Conservation (phyloP, 2,888 invertebrate species). For the Galerucella nymphaeae region DNA sequence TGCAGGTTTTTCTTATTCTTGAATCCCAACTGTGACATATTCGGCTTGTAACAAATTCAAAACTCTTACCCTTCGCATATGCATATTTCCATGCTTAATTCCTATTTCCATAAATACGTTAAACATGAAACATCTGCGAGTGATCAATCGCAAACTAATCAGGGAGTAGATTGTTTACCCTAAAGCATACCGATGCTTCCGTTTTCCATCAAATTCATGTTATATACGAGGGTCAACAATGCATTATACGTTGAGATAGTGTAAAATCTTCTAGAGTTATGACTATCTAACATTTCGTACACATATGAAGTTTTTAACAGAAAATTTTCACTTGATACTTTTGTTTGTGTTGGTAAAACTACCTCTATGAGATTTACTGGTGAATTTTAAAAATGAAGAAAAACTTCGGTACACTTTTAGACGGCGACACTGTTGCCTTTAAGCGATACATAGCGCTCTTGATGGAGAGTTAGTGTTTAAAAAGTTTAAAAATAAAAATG, state of each 20-base stretch:
- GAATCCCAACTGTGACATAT: background rate
- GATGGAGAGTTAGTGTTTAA: too few relatives aligned
- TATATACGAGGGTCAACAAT: background rate
- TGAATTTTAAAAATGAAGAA: too few relatives aligned
- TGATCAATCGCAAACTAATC: slow-evolving; percentile 10
- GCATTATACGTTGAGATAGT: background rate
- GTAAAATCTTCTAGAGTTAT: too few relatives aligned
- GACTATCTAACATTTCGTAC: too few relatives aligned
- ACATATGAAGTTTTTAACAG: too few relatives aligned
- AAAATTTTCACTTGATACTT: too few relatives aligned
- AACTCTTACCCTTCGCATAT: background rate
- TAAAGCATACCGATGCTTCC: background rate
- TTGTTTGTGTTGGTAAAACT: too few relatives aligned
- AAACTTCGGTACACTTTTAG: too few relatives aligned
- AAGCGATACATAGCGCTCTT: too few relatives aligned
- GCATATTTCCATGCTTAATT: background rate
- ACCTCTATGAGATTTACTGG: too few relatives aligned
- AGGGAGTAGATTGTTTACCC: slow-evolving; percentile 4
- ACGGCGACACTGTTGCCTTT: too few relatives aligned
- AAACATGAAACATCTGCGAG: background rate
- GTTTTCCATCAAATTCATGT: background rate
- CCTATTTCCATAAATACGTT: slow-evolving; percentile 8
- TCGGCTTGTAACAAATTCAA: background rate
- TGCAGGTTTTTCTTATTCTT: background rate
- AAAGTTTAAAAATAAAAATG: too few relatives aligned